These are phyloP conservation scores for Lissonota sp. DNA, from an alignment of 2,888 invertebrate genomes.

Conservation along the genomic window DNA sequence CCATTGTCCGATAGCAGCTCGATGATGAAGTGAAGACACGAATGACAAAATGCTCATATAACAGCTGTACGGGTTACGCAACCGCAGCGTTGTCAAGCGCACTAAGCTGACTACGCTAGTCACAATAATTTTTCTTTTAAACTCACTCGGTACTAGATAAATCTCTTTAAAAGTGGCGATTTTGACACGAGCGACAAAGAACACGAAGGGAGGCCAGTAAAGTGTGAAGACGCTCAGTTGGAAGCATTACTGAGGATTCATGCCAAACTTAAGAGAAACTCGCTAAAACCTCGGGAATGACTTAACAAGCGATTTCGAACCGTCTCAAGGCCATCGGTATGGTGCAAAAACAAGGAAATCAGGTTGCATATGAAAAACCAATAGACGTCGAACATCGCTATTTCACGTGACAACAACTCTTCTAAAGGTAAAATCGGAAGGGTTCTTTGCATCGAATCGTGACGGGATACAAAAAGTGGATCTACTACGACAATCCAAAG, in stretches of 20 bases:
- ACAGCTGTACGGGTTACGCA: no score
- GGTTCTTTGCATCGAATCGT: constrained; percentile 28
- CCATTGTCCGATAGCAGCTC: no score
- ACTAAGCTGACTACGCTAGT: no score
- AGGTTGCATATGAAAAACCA: constrained; percentile 13
- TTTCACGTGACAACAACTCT: constrained; percentile 3
- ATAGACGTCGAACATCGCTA: constrained; percentile 3
- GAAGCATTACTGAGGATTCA: constrained; percentile 63
- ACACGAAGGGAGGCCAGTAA: no score
- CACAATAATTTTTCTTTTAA: no score
- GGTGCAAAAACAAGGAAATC: constrained; percentile 4
- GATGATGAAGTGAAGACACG: no score
- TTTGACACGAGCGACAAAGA: constrained; percentile 34
- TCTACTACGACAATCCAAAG: constrained; percentile 63
- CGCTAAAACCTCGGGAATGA: constrained; percentile 60
- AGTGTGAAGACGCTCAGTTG: constrained; percentile 64
- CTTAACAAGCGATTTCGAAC: constrained; percentile 60
- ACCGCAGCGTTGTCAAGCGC: no score
- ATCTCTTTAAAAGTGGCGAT: constrained; percentile 17
- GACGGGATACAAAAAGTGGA: constrained; percentile 41
- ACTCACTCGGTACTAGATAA: no score
- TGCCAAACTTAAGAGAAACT: constrained; percentile 66
- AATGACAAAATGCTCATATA: no score
- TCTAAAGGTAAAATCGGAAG: constrained; percentile 14
- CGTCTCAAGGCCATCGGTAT: constrained; percentile 64